Base-by-base conservation (phyloP, 1,140 invertebrate species). In the Venturia canescens region DNA sequence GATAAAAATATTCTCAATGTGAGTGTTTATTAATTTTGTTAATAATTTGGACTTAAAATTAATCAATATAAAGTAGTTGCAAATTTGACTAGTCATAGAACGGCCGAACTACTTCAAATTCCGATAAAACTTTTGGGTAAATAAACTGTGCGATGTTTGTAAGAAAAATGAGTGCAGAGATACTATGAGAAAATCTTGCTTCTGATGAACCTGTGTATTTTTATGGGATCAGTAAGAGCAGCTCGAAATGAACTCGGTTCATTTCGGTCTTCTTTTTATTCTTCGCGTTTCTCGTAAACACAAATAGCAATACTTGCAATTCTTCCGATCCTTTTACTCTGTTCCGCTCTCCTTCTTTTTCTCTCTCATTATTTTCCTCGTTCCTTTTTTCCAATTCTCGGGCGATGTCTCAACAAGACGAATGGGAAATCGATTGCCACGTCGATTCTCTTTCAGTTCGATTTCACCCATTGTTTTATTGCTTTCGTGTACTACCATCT, bases 351-450 rank as follows among this genome's bases (percentile, higher is more conserved):
- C 15, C 50, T 23, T 48, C 16, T 48, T 21, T 34, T 29, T 70
- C 11, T n/a, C n/a, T 23, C 50, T 48, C 21, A 6, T 72, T 48
- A 48, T 72, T 72, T 38, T 50, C 9, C 21, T 15, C 13, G 4
- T 48, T 48, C 7, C n/a, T 48, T 26, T 18, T 21, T 72, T n/a
- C 27, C 38, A 26, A 18, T 38, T 50, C 70, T 48, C 38, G 7
- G n/a, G n/a, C 27, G 31, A 67, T 34, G 67, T 70, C 38, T 72
- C 38, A 16, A 72, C 70, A 72, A 72, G 70, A 72, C 70, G 70
- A 72, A 72, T 72, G 38, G 70, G n/a, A 72, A 71, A 72, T 72
- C 70, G 70, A 72, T 72, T 26, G 38, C 29, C 4, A 48, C 31
- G 38, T 48, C 38, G 70, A 72, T 72, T 23, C 70, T 72, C 70